These are phyloP conservation scores for Archips xylosteana DNA, from an alignment of 2,888 invertebrate species.

Conservation along the genomic window DNA sequence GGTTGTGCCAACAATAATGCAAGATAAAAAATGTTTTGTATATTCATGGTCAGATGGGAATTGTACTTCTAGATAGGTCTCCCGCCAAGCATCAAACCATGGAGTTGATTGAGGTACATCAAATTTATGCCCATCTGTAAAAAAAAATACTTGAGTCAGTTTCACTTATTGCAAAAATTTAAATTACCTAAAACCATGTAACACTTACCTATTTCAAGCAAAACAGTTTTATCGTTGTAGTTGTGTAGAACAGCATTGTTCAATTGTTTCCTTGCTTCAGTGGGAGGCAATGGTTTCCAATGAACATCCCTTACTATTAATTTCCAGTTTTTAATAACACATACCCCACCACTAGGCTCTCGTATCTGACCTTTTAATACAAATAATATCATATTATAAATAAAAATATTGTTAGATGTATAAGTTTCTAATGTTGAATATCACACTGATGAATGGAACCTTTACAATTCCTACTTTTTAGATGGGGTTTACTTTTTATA, in stretches of 20 bases:
- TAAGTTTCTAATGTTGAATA: not conserved
- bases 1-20: constrained; percentile 91
- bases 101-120: constrained; percentile 92
- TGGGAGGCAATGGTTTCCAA: constrained; percentile 92
- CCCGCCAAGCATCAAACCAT: constrained; percentile 98
- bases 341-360: constrained; percentile 91
- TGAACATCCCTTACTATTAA: constrained; percentile 93
- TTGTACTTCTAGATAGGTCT: constrained; percentile 94
- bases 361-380: constrained; percentile 90
- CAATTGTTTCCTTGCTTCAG: constrained; percentile 92
- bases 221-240: constrained; percentile 81
- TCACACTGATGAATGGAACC: not conserved
- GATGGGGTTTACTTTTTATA: too few species aligned
- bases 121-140: constrained; percentile 84
- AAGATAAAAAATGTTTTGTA: constrained; percentile 94
- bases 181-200: not conserved
- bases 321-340: constrained; percentile 91
- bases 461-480: constrained; percentile 54
- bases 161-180: not conserved
- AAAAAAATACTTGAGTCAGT: not conserved
- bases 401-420: not conserved
- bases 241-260: constrained; percentile 92
- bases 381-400: constrained; percentile 25
- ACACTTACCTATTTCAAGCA: constrained; percentile 82
- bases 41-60: constrained; percentile 98